Conservation (phyloP, 2,113 vertebrate species). For the Hemiprocne comata region DNA sequence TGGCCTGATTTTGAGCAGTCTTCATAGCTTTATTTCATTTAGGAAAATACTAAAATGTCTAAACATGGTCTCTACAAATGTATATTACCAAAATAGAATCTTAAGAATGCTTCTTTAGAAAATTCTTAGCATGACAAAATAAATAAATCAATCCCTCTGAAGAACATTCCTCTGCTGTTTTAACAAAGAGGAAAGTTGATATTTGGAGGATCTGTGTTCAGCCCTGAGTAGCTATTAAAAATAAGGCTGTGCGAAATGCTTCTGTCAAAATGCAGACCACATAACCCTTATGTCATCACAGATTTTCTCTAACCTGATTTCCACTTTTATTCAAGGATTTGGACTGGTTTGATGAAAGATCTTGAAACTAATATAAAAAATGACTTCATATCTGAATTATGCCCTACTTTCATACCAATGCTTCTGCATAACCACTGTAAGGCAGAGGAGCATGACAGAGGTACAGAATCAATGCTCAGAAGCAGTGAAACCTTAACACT, state of each 20-base stretch:
- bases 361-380: neutral
- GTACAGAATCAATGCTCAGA: neutral
- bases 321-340: slow-evolving; percentile 11
- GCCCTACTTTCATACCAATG: neutral
- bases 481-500: neutral
- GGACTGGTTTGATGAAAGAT: neutral
- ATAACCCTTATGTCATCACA: neutral
- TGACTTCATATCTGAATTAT: slow-evolving; percentile 1
- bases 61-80: neutral
- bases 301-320: neutral
- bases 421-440: neutral
- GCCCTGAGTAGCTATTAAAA: neutral
- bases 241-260: neutral
- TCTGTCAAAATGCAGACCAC: neutral
- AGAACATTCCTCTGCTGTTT: slow-evolving; percentile 14
- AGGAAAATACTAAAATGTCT: neutral
- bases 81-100: neutral
- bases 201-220: neutral
- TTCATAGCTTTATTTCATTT: neutral
- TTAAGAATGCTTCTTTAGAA: neutral
- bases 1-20: neutral
- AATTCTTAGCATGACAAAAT: neutral
- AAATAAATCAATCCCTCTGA: neutral
- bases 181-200: slow-evolving; percentile 30
- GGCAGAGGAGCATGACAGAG: neutral